Base-by-base conservation (phyloP, 2,888 invertebrate species). In the Pocota personata region DNA sequence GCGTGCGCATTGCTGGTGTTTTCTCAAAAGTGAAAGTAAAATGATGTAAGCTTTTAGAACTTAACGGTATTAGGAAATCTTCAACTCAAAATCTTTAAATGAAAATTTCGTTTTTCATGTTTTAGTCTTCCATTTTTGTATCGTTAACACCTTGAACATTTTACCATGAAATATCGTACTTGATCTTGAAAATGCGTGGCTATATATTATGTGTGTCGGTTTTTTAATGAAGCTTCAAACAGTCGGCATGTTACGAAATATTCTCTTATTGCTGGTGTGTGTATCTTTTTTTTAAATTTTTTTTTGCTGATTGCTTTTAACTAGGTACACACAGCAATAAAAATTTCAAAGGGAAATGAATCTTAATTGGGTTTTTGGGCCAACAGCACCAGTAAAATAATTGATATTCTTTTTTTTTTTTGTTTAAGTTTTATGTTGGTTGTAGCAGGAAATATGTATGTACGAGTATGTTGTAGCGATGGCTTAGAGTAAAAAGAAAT, bases 291-390 rank as follows among this genome's bases (percentile, higher is more conserved):
- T 69, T 10, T 43, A 58, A 40, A 32, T 58, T 32, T 48, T 77
- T 60, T 83, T 83, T n/a, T 69, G 83, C 73, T 69, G 73, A 73
- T 69, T 64, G 55, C 55, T 58, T 24, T 69, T 52, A 77, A 77
- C 77, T 60, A 60, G 58, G 48, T 67, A 35, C 40, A 35, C 40
- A 43, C 43, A 69, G 35, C 40, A 71, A 35, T 48, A 30, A 60
- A 55, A 67, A 64, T 35, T 67, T 77, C 60, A 84, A 79, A 84
- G 84, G 84, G 84, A 84, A 84, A 84, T 52, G 84, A 84, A 80
- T 76, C 84, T 76, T 76, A 84, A 84, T 84, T 84, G 35, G 84
- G 84, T 84, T 84, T 80, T 69, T 84, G 75, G 84, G 84, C 69
- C 84, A 84, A 43, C 79, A 75, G 78, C 69, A 57, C 73, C 79